Conservation (phyloP, 2,113 vertebrate genomes). For the Pelvicachromis taeniatus region DNA sequence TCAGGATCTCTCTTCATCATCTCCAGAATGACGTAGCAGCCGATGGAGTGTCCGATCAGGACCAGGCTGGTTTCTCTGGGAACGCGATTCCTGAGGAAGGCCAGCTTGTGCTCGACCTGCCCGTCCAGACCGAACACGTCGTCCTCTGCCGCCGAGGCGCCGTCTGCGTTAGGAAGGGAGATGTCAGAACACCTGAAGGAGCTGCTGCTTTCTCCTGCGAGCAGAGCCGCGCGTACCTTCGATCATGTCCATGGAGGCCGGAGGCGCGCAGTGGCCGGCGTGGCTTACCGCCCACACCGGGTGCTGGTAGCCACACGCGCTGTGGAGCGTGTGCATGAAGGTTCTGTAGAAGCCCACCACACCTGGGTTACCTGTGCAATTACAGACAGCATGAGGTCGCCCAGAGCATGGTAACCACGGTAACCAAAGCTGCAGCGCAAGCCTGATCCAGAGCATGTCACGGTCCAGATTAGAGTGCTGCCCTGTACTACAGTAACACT, state of each 20-base stretch:
- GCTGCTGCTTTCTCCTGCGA: neutral
- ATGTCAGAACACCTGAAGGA: neutral
- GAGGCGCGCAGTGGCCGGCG: constrained; percentile 83
- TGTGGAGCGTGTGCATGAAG: constrained; percentile 83
- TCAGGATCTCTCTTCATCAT: constrained; percentile 84
- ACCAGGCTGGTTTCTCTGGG: constrained; percentile 81
- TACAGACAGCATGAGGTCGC: neutral
- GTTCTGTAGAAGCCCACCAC: constrained; percentile 83
- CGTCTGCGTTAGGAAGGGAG: constrained; percentile 59
- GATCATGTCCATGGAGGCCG: constrained; percentile 81
- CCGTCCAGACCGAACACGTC: constrained; percentile 89
- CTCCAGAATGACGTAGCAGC: constrained; percentile 86
- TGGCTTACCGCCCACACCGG: constrained; percentile 91
- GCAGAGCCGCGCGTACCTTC: constrained; percentile 67
- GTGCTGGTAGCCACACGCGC: constrained; percentile 68
- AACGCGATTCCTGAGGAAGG: constrained; percentile 82
- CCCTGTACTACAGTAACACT: rapidly evolving
- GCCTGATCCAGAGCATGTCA: neutral
- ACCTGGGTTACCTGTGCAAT: constrained; percentile 86
- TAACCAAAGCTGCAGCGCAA: neutral
- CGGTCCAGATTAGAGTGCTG: neutral
- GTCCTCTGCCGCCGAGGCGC: constrained; percentile 56
- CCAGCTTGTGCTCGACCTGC: constrained; percentile 90
- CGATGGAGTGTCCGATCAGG: constrained; percentile 90
- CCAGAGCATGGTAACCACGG: neutral